Evolutionary conservation across 2,113 vertebrate species (phyloP).

Genomic region (Plotosus lineatus): DNA sequence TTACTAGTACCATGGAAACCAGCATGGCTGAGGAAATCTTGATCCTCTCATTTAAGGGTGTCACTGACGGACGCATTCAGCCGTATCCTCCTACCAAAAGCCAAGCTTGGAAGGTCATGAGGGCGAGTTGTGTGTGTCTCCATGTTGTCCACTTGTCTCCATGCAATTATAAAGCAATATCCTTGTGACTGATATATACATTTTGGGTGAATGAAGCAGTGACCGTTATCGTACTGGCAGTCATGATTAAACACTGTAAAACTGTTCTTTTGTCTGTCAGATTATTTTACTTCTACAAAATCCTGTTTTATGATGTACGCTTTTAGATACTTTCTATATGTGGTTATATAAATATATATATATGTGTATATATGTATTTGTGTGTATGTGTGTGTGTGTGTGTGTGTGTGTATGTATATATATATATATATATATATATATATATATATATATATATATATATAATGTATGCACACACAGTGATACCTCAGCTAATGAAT

Average conservation of each 20-base stretch:
- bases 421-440: too few relatives aligned
- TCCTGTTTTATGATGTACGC: neutral
- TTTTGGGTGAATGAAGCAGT: neutral
- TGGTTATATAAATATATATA: too few relatives aligned
- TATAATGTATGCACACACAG: too few relatives aligned
- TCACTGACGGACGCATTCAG: conserved; percentile 32
- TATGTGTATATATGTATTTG: too few relatives aligned
- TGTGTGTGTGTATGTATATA: too few relatives aligned
- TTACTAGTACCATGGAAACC: conserved; percentile 53
- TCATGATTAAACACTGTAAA: neutral
- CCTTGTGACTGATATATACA: neutral
- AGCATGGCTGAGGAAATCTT: conserved; percentile 39
- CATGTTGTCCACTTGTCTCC: neutral
- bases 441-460: too few relatives aligned
- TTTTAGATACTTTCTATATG: neutral
- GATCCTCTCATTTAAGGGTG: conserved; percentile 43
- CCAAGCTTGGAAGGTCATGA: conserved; percentile 21
- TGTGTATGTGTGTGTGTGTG: too few relatives aligned
- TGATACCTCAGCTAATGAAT: too few relatives aligned
- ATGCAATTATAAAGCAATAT: conserved; percentile 10
- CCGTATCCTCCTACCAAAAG: conserved; percentile 38
- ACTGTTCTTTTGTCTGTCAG: neutral
- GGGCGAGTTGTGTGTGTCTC: neutral
- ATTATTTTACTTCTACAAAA: neutral
- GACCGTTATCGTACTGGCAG: neutral